phyloP scores from a whole-genome alignment of 2,113 vertebrate species.

The Dinomys branickii region DNA sequence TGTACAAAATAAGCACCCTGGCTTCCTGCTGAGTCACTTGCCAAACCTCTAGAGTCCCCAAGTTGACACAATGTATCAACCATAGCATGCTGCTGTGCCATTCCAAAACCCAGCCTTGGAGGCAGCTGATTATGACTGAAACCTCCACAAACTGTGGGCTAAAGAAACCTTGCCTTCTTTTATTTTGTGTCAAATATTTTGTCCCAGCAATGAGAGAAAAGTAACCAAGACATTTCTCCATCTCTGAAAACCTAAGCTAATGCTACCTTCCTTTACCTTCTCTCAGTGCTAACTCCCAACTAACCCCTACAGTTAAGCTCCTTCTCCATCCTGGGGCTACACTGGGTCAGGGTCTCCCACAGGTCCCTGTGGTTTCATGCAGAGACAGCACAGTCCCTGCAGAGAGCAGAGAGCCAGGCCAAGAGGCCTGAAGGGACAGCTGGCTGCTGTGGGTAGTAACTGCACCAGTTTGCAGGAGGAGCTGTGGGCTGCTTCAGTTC shows the following conservation, averaged over 20 bases:
- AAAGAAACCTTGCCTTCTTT: not conserved
- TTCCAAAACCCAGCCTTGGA: not conserved
- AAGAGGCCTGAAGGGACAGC: rapidly evolving
- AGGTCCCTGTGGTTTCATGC: not conserved
- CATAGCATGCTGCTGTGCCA: no score
- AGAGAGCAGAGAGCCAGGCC: not conserved
- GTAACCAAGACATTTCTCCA: not conserved
- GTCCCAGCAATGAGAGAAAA: not conserved
- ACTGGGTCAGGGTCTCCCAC: not conserved
- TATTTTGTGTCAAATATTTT: not conserved
- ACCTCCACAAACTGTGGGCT: not conserved
- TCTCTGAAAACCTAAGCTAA: not conserved
- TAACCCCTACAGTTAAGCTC: not conserved
- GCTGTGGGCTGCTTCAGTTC: not conserved
- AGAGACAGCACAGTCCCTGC: not conserved
- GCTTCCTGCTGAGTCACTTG: no score
- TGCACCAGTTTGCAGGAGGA: not conserved
- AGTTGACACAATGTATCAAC: no score
- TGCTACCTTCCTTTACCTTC: not conserved
- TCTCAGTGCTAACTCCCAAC: not conserved
- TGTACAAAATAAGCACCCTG: no score
- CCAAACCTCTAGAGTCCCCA: no score
- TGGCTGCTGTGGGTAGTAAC: not conserved
- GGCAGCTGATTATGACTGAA: not conserved
- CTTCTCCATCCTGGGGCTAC: not conserved